Conservation (phyloP, 1,140 invertebrate species). For the Aricia agestis region DNA sequence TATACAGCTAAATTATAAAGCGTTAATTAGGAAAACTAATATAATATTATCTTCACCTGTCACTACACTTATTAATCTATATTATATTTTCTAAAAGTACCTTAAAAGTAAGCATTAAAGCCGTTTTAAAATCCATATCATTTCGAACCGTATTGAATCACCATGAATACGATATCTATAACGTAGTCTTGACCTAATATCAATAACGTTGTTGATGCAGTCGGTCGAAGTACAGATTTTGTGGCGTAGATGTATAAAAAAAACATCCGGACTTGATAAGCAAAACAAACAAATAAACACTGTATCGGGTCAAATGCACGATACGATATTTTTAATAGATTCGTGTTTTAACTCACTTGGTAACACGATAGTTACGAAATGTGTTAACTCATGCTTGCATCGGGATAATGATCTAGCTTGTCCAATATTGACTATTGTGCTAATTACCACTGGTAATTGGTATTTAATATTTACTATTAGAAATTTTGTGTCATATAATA, state of each 20-base stretch:
- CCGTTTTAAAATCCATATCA: no score
- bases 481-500: no score
- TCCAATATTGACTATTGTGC: background rate
- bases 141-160: background rate
- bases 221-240: constrained; percentile 61
- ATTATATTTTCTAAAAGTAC: no score
- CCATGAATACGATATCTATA: constrained; percentile 26
- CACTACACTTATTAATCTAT: no score
- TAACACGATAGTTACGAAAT: background rate
- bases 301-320: constrained; percentile 68
- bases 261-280: constrained; percentile 75
- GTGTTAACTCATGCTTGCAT: constrained; percentile 82
- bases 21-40: no score
- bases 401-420: background rate
- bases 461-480: background rate
- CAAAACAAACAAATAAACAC: constrained; percentile 71
- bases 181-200: constrained; percentile 62
- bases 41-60: no score
- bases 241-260: constrained; percentile 71
- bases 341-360: constrained; percentile 17
- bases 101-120: no score
- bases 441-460: no score
- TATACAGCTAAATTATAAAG: no score
- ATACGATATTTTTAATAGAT: constrained; percentile 48
- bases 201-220: constrained; percentile 47